These are phyloP conservation scores for Palythoa caribaeorum DNA, from an alignment of 92 coral and sea anemone genomes.

Conservation along the genomic window DNA sequence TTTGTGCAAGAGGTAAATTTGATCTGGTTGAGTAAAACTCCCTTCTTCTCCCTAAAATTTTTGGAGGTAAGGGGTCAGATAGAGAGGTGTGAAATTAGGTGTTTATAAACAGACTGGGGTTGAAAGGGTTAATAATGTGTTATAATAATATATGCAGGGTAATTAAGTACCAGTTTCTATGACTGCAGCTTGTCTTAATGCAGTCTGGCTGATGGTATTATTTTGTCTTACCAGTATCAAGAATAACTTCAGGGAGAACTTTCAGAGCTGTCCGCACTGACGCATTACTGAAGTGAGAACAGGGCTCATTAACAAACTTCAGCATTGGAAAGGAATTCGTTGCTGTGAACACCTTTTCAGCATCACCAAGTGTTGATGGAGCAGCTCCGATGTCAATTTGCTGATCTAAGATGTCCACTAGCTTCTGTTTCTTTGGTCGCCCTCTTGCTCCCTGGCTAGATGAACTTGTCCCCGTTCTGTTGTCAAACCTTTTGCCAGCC, in stretches of 20 bases:
- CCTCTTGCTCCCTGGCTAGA: background rate
- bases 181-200: slow-evolving; percentile 14
- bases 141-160: too few relatives aligned
- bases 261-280: slow-evolving; percentile 32
- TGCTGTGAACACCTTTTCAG: slow-evolving; percentile 18
- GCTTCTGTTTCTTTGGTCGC: slow-evolving; percentile 1
- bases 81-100: too few relatives aligned
- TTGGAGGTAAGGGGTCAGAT: background rate
- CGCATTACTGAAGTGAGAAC: slow-evolving; percentile 11
- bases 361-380: slow-evolving; percentile 29
- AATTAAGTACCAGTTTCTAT: too few relatives aligned
- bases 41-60: background rate
- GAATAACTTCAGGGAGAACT: slow-evolving; percentile 40
- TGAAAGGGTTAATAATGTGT: too few relatives aligned
- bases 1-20: background rate
- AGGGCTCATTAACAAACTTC: slow-evolving; percentile 39
- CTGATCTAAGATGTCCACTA: slow-evolving; percentile 30
- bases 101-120: too few relatives aligned
- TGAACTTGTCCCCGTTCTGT: background rate
- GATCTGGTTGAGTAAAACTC: background rate
- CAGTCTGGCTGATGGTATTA: slow-evolving; percentile 16
- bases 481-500: background rate
- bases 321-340: slow-evolving; percentile 11
- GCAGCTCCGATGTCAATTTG: slow-evolving; percentile 32
- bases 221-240: slow-evolving; percentile 40